Percentiles rank a stretch among this genome's conserved stretches.
Conservation (phyloP, 2,113 vertebrate genomes). For the Oceanodroma tethys region DNA sequence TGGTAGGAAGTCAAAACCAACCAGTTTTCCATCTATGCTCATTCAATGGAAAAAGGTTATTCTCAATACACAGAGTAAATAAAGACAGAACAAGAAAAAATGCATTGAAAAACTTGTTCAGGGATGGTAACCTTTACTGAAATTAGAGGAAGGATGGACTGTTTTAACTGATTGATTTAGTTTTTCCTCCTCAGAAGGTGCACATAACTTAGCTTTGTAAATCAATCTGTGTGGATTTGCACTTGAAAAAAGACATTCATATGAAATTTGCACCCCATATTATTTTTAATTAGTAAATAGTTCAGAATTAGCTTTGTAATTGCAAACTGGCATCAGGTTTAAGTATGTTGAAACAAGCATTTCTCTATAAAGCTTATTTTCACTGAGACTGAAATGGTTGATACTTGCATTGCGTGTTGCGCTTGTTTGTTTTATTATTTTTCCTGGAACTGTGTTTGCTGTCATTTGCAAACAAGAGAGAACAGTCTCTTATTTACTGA, state of each 20-base stretch:
- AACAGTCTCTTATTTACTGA: constrained; percentile 55
- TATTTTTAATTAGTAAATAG: background rate
- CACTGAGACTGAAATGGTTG: background rate
- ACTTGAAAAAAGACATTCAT: background rate
- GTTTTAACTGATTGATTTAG: background rate
- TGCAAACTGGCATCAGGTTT: background rate
- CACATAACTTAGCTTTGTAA: background rate
- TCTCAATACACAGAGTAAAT: background rate
- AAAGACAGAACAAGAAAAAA: background rate
- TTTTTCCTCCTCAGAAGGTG: background rate
- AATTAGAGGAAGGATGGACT: background rate
- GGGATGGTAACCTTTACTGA: background rate
- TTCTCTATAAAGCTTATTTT: background rate
- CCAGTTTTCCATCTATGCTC: background rate
- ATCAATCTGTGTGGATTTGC: background rate
- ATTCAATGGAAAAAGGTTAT: background rate
- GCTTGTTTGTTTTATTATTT: constrained; percentile 42
- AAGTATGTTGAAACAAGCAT: background rate
- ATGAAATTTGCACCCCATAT: background rate
- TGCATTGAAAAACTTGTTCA: background rate
- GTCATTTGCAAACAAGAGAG: constrained; percentile 55
- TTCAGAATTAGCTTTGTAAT: background rate
- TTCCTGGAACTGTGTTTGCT: constrained; percentile 50
- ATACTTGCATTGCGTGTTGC: background rate
- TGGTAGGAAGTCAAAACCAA: background rate